Conservation (phyloP, 1,140 invertebrate species). For the Neomicropteryx cornuta region DNA sequence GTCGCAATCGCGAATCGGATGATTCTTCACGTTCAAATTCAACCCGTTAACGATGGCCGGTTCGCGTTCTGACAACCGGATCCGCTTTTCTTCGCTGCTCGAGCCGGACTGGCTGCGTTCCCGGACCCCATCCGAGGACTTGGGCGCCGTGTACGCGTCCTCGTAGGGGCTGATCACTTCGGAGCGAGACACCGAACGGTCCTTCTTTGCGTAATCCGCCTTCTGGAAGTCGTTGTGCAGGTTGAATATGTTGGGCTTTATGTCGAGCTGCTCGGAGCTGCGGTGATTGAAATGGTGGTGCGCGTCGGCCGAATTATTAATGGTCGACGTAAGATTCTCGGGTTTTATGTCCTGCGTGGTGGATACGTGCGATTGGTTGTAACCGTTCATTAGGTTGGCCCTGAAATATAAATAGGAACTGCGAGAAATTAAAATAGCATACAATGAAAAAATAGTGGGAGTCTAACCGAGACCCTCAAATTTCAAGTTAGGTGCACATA, state of each 20-base stretch:
- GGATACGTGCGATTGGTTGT: slow-evolving; percentile 22
- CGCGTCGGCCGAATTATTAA: slow-evolving; percentile 12
- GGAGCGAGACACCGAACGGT: slow-evolving; percentile 31
- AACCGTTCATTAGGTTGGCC: slow-evolving; percentile 33
- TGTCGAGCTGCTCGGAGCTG: slow-evolving; percentile 27
- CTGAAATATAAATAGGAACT: slow-evolving; percentile 19
- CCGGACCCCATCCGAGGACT: slow-evolving; percentile 10
- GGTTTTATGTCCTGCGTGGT: slow-evolving; percentile 35
- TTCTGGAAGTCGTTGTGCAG: slow-evolving; percentile 38
- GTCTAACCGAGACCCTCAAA: not conserved
- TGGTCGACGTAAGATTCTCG: slow-evolving; percentile 32
- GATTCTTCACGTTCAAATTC: slow-evolving; percentile 6
- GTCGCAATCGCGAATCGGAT: slow-evolving; percentile 8
- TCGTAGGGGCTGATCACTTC: slow-evolving; percentile 31
- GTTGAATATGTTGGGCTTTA: slow-evolving; percentile 37
- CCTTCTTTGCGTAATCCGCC: slow-evolving; percentile 31
- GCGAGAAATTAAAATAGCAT: not conserved
- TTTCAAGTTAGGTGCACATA: not conserved
- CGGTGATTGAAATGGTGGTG: slow-evolving; percentile 14
- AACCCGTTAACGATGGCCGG: not conserved
- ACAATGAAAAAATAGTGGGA: not conserved
- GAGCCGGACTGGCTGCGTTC: slow-evolving; percentile 3
- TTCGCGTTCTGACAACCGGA: not conserved
- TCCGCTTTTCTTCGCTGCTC: slow-evolving; percentile 1
- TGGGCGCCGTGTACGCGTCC: slow-evolving; percentile 14